A percentile compares a stretch with the other conserved stretches of the same genome.
These are phyloP conservation scores for Holacanthus passer DNA, from an alignment of 2,113 vertebrate species.

Conservation along the genomic window DNA sequence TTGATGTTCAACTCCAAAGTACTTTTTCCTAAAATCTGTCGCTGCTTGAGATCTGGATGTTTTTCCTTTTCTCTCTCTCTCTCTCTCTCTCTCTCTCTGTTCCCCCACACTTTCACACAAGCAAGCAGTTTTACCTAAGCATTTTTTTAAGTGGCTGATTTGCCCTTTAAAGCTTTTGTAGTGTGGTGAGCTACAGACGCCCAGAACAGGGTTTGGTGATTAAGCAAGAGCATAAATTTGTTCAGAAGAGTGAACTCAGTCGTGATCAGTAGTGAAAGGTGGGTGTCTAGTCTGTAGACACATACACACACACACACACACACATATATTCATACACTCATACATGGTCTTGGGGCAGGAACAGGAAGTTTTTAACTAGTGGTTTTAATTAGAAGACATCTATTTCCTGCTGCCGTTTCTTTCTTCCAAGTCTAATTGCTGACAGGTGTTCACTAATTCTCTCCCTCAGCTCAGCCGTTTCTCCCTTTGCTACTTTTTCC, in stretches of 20 bases:
- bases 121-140: neutral
- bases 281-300: slow-evolving; percentile 84
- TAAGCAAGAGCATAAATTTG: neutral
- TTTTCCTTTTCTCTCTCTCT: neutral
- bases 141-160: neutral
- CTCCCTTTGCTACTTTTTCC: slow-evolving; percentile 33
- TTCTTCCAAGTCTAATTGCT: slow-evolving; percentile 95
- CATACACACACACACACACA: slow-evolving; percentile 15
- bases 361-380: slow-evolving; percentile 99
- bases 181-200: slow-evolving; percentile 44
- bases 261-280: slow-evolving; percentile 47
- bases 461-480: slow-evolving; percentile 53
- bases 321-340: slow-evolving; percentile 18
- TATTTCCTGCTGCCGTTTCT: slow-evolving; percentile 96
- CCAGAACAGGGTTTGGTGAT: slow-evolving; percentile 8
- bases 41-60: neutral
- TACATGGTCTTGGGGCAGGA: slow-evolving; percentile 87
- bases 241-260: neutral
- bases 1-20: neutral
- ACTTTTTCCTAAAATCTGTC: neutral
- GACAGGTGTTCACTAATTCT: slow-evolving; percentile 94
- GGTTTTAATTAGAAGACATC: slow-evolving; percentile 98
- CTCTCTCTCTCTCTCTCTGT: neutral
- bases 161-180: slow-evolving; percentile 3
- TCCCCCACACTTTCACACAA: neutral